These are phyloP conservation scores for Palythoa grandis DNA, from an alignment of 92 coral and sea anemone species.

Conservation along the genomic window DNA sequence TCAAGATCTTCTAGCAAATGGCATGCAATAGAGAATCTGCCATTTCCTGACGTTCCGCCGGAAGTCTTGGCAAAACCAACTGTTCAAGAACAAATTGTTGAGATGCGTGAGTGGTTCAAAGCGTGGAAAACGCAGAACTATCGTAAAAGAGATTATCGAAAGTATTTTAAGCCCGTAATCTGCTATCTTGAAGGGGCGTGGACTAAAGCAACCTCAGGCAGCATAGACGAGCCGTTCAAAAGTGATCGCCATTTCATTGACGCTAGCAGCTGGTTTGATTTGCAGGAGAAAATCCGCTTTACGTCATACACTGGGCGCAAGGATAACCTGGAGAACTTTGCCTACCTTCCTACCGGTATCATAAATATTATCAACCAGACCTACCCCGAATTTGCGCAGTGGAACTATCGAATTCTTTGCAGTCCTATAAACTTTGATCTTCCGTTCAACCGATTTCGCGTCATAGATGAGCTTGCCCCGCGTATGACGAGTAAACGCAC, in stretches of 20 bases:
- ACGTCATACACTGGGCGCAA: constrained; percentile 95
- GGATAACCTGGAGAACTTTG: constrained; percentile 90
- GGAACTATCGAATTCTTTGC: constrained; percentile 83
- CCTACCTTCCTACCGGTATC: constrained; percentile 87
- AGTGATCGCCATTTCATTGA: constrained; percentile 95
- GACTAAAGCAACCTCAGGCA: constrained; percentile 66
- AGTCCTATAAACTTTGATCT: constrained; percentile 65
- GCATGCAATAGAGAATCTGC: constrained; percentile 40
- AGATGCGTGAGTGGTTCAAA: constrained; percentile 94
- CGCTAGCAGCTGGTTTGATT: constrained; percentile 87
- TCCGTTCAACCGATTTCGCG: constrained; percentile 74
- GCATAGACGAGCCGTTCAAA: constrained; percentile 90
- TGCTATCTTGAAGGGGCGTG: constrained; percentile 92
- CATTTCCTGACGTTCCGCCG: constrained; percentile 51
- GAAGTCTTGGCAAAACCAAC: constrained; percentile 46
- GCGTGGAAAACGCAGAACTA: constrained; percentile 80
- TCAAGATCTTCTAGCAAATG: constrained; percentile 22
- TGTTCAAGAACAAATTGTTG: constrained; percentile 65
- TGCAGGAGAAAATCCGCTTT: constrained; percentile 92
- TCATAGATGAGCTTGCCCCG: constrained; percentile 61
- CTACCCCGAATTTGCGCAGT: constrained; percentile 81
- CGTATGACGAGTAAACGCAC: constrained; percentile 53
- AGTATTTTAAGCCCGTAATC: constrained; percentile 84
- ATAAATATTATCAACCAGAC: constrained; percentile 80
- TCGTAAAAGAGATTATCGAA: constrained; percentile 81